Evolutionary conservation across 1,140 invertebrate genomes (phyloP).

Genomic region (Ditylenchus dipsaci): DNA sequence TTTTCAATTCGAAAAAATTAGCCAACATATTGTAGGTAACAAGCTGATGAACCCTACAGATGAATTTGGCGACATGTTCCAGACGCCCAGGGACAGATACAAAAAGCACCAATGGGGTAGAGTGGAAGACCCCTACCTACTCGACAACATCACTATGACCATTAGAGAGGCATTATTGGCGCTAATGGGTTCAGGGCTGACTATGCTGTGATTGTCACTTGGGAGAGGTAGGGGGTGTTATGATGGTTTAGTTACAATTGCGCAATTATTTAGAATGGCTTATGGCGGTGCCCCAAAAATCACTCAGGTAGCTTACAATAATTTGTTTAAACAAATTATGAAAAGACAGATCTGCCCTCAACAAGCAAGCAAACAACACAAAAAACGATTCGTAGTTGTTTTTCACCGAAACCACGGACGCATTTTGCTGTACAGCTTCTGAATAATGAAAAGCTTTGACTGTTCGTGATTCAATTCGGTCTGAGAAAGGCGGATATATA

Average conservation of each 20-base stretch:
- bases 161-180: conserved; percentile 81
- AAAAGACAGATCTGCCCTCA: too few relatives aligned
- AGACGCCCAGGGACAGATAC: conserved; percentile 31
- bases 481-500: too few relatives aligned
- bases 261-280: conserved; percentile 71
- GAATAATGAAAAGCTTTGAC: too few relatives aligned
- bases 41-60: not conserved
- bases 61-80: conserved; percentile 35
- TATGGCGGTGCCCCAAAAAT: conserved; percentile 72
- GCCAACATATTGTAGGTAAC: too few relatives aligned
- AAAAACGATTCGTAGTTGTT: too few relatives aligned
- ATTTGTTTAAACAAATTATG: not conserved
- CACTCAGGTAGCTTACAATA: conserved; percentile 51
- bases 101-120: conserved; percentile 62
- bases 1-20: too few relatives aligned
- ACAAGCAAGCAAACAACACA: not conserved
- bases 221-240: conserved; percentile 71
- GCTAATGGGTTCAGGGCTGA: conserved; percentile 80
- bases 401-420: too few relatives aligned
- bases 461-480: too few relatives aligned
- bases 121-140: conserved; percentile 74
- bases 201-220: conserved; percentile 83
- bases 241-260: too few relatives aligned
- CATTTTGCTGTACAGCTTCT: too few relatives aligned
- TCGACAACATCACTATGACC: conserved; percentile 76